A percentile compares a stretch with the other conserved stretches of the same genome.
phyloP scores from a whole-genome alignment of 2,888 invertebrate species.

The Hipparchia semele region DNA sequence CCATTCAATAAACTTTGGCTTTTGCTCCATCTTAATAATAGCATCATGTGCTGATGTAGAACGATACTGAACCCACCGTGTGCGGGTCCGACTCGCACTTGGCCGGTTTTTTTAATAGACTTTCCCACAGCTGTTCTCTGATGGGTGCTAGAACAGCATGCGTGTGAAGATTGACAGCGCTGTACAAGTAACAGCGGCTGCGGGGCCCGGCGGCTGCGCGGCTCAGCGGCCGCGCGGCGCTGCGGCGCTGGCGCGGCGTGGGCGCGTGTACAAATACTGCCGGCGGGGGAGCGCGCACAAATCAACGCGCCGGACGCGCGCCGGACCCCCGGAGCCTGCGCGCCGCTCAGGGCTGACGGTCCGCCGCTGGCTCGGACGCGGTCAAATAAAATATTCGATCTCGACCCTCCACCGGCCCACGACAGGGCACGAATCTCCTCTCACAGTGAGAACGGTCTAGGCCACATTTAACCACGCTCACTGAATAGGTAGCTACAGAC shows the following conservation, averaged over 20 bases:
- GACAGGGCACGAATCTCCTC: neutral
- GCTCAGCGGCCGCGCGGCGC: slow-evolving; percentile 30
- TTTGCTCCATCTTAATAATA: no score
- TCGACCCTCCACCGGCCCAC: no score
- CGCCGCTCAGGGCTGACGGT: slow-evolving; percentile 20
- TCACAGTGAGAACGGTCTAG: neutral
- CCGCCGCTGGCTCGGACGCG: neutral
- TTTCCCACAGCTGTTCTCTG: neutral
- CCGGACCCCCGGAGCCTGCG: slow-evolving; percentile 63
- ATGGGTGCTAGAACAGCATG: slow-evolving; percentile 29
- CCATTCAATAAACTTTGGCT: no score
- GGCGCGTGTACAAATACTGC: slow-evolving; percentile 70
- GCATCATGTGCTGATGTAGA: no score
- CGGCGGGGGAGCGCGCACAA: slow-evolving; percentile 78
- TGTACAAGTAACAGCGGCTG: slow-evolving; percentile 26
- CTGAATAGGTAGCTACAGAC: no score
- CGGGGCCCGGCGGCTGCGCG: slow-evolving; percentile 44
- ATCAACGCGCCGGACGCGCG: slow-evolving; percentile 68
- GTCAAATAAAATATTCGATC: no score
- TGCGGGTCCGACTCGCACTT: no score
- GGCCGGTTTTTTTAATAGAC: no score
- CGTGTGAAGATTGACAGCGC: slow-evolving; percentile 44
- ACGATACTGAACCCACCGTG: no score
- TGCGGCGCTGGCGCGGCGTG: slow-evolving; percentile 49
- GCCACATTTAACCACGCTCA: no score